Conservation (phyloP, 2,113 vertebrate genomes). For the Phyllopteryx taeniolatus region DNA sequence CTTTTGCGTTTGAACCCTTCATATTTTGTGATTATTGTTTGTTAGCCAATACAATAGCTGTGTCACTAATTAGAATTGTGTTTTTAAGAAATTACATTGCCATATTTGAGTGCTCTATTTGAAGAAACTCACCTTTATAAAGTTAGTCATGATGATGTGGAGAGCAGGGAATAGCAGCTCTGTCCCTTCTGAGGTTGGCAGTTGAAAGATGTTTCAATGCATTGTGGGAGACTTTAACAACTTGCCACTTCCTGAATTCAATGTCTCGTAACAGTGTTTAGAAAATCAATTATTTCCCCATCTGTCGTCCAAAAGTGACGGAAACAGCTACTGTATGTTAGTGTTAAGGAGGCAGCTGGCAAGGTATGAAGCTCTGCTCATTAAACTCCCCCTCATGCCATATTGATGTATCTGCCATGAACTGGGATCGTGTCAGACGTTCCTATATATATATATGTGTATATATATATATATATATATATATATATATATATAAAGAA, state of each 20-base stretch:
- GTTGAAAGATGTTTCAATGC: conserved; percentile 43
- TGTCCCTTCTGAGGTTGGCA: conserved; percentile 41
- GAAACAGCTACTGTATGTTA: conserved; percentile 25
- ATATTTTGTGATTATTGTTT: too few relatives aligned
- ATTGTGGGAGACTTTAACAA: conserved; percentile 36
- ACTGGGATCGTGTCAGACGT: conserved; percentile 36
- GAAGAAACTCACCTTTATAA: conserved; percentile 32
- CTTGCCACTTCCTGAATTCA: conserved; percentile 46
- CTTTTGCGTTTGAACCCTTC: neutral
- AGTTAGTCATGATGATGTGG: conserved; percentile 21
- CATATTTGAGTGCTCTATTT: conserved; percentile 28
- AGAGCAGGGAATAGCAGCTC: conserved; percentile 22
- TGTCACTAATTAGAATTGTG: neutral
- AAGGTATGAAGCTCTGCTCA: conserved; percentile 53
- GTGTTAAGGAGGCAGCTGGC: conserved; percentile 64
- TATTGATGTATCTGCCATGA: conserved; percentile 39
- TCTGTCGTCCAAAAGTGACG: conserved; percentile 55
- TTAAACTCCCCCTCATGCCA: conserved; percentile 64
- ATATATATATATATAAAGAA: too few relatives aligned
- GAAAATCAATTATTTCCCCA: conserved; percentile 48
- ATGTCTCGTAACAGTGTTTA: conserved; percentile 47
- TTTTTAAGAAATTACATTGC: too few relatives aligned
- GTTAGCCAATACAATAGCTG: neutral
- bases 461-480: too few relatives aligned
- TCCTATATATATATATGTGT: conserved; percentile 8